phyloP scores from a whole-genome alignment of 2,113 vertebrate genomes.

The Sander lucioperca region DNA sequence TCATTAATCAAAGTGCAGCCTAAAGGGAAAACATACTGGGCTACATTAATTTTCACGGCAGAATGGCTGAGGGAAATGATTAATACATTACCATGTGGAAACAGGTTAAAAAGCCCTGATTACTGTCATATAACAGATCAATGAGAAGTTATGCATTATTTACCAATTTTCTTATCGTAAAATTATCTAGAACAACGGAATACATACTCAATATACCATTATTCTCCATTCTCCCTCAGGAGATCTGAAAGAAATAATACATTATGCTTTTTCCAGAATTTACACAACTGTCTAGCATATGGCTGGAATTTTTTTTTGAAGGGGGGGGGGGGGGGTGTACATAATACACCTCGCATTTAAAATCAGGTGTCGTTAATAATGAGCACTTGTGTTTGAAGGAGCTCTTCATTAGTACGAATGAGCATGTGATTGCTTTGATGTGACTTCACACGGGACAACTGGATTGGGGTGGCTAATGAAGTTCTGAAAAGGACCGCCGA shows the following conservation, averaged over 20 bases:
- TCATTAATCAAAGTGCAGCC: slow-evolving; percentile 80
- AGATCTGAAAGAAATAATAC: slow-evolving; percentile 1
- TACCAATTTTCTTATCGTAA: slow-evolving; percentile 50
- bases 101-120: slow-evolving; percentile 76
- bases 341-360: slow-evolving; percentile 77
- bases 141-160: slow-evolving; percentile 62
- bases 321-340: not conserved
- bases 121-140: slow-evolving; percentile 76
- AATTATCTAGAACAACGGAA: slow-evolving; percentile 17
- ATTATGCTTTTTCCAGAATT: slow-evolving; percentile 30
- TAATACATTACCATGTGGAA: slow-evolving; percentile 76
- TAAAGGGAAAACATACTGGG: slow-evolving; percentile 74
- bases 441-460: slow-evolving; percentile 82
- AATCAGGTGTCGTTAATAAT: slow-evolving; percentile 83
- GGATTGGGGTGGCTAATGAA: slow-evolving; percentile 82
- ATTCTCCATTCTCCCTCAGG: slow-evolving; percentile 1
- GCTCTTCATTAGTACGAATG: slow-evolving; percentile 76
- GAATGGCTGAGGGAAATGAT: slow-evolving; percentile 76
- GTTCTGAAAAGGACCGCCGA: slow-evolving; percentile 67
- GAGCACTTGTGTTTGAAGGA: slow-evolving; percentile 79
- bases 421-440: slow-evolving; percentile 84
- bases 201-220: not conserved
- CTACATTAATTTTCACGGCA: slow-evolving; percentile 78
- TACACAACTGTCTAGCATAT: slow-evolving; percentile 12
- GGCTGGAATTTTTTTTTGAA: not conserved